Evolutionary conservation across 2,797 vertebrate species (phyloP).

Genomic region (Sebastes iracundus): DNA sequence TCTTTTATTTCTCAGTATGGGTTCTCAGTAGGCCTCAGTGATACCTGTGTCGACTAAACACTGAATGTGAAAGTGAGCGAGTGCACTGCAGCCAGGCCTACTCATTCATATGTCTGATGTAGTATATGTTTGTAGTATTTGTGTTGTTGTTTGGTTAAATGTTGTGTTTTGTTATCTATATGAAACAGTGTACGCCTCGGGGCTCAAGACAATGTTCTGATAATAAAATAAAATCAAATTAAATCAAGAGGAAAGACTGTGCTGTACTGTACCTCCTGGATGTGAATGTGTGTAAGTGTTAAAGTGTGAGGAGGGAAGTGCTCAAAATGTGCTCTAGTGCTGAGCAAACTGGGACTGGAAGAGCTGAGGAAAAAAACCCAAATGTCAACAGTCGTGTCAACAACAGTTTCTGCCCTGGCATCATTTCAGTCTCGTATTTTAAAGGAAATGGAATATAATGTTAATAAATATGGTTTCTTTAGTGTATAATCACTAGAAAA

Average conservation of each 20-base stretch:
- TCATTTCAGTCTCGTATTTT: background rate
- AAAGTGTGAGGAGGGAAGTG: background rate
- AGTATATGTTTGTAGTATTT: background rate
- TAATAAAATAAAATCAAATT: background rate
- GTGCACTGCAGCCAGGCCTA: background rate
- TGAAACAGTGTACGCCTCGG: background rate
- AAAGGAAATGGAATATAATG: background rate
- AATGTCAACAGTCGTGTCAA: slow-evolving; percentile 13
- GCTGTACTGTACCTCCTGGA: slow-evolving; percentile 2
- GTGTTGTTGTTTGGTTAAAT: background rate
- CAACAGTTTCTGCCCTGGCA: background rate
- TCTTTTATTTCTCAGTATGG: background rate
- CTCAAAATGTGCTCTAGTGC: slow-evolving; percentile 6
- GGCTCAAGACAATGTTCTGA: background rate
- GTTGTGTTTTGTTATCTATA: background rate
- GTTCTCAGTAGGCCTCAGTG: background rate
- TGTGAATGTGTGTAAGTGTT: slow-evolving; percentile 7
- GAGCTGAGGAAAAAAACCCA: background rate
- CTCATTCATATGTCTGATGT: background rate
- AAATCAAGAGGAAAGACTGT: slow-evolving; percentile 22
- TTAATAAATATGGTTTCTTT: background rate
- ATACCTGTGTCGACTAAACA: background rate
- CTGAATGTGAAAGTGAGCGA: background rate
- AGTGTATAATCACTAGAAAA: background rate
- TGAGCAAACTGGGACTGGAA: background rate